A percentile compares a stretch with the other conserved stretches of the same genome.
phyloP scores from a whole-genome alignment of 2,888 invertebrate species.

The Polyploca ridens region DNA sequence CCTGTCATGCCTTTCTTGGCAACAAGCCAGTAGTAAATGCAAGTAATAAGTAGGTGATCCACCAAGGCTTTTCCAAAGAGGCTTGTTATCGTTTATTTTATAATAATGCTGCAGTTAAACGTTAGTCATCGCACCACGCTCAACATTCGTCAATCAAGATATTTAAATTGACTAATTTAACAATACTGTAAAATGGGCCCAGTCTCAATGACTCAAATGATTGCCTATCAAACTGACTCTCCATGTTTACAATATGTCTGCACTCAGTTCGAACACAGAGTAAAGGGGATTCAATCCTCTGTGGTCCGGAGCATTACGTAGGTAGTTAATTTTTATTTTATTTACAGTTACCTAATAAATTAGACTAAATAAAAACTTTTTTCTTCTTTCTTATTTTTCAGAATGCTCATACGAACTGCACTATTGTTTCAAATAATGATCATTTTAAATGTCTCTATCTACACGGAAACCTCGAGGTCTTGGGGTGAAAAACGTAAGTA shows the following conservation, averaged over 20 bases:
- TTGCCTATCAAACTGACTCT: background rate
- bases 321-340: no score
- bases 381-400: slow-evolving; percentile 33
- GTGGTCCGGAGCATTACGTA: no score
- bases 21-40: no score
- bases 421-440: slow-evolving; percentile 52
- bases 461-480: slow-evolving; percentile 48
- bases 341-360: no score
- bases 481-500: slow-evolving; percentile 69
- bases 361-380: no score
- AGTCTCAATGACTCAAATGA: background rate
- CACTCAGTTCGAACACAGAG: no score
- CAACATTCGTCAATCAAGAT: background rate
- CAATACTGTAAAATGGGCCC: background rate
- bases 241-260: no score
- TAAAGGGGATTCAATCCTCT: no score
- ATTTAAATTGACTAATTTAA: background rate
- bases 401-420: slow-evolving; percentile 50
- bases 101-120: no score
- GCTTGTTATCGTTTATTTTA: no score
- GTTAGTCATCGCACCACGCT: background rate
- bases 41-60: background rate
- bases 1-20: no score
- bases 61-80: no score
- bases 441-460: slow-evolving; percentile 45